A percentile compares a stretch with the other conserved stretches of the same genome.
phyloP scores from a whole-genome alignment of 92 coral and sea anemone species.

The Siderastrea siderea region DNA sequence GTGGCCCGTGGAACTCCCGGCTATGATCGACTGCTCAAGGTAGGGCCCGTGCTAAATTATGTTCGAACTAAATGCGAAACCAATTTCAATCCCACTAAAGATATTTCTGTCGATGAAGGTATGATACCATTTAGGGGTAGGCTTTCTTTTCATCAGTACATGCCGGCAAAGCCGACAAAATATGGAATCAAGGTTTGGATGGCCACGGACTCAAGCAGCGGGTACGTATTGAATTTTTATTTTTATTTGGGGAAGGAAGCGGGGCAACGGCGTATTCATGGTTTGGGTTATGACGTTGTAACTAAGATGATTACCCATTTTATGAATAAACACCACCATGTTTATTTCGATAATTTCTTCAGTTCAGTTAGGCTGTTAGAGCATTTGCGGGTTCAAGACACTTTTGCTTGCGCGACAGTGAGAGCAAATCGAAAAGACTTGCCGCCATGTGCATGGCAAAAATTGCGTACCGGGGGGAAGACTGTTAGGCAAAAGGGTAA shows the following conservation, averaged over 20 bases:
- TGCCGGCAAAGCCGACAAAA: conserved; percentile 58
- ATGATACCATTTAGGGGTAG: conserved; percentile 40
- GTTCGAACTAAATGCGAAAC: conserved; percentile 34
- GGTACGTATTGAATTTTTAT: conserved; percentile 59
- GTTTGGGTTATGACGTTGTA: conserved; percentile 70
- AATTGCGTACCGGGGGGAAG: conserved; percentile 22
- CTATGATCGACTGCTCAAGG: conserved; percentile 67
- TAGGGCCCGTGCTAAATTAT: conserved; percentile 33
- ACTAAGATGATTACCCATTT: conserved; percentile 58
- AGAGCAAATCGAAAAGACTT: conserved; percentile 39
- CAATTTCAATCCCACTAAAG: conserved; percentile 42
- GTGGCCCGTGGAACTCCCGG: conserved; percentile 20
- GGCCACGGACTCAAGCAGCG: conserved; percentile 65
- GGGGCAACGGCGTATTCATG: conserved; percentile 23
- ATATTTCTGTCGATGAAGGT: conserved; percentile 70
- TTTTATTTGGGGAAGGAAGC: conserved; percentile 66
- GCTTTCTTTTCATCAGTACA: conserved; percentile 10
- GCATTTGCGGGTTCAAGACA: conserved; percentile 48
- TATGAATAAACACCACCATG: conserved; percentile 57
- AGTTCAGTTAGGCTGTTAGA: conserved; percentile 43
- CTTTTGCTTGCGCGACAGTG: conserved; percentile 69
- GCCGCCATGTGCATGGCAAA: conserved; percentile 50
- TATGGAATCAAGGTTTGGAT: conserved; percentile 79
- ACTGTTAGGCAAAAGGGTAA: conserved; percentile 19
- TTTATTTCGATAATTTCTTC: conserved; percentile 71